These are phyloP conservation scores for Dinothrombium tinctorium DNA, from an alignment of 1,140 invertebrate species.

Conservation along the genomic window DNA sequence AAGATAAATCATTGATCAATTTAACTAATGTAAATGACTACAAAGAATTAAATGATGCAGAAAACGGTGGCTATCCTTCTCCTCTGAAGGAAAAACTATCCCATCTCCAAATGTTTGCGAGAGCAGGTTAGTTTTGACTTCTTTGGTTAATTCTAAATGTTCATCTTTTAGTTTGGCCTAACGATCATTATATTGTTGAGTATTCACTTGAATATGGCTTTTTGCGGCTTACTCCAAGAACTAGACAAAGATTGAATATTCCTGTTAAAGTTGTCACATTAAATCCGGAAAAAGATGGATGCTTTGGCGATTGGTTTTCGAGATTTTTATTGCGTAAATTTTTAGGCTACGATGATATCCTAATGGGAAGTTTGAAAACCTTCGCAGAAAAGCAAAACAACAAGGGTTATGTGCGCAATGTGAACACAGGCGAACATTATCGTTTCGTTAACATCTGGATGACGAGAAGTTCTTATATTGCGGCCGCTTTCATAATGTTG, in stretches of 20 bases:
- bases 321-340: constrained; percentile 72
- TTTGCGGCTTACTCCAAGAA: constrained; percentile 57
- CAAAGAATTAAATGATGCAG: not conserved
- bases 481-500: constrained; percentile 88
- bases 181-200: constrained; percentile 89
- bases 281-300: constrained; percentile 61
- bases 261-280: constrained; percentile 75
- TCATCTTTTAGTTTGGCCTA: constrained; percentile 35
- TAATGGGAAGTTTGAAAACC: constrained; percentile 86
- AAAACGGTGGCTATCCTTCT: constrained; percentile 11
- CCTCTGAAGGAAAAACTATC: constrained; percentile 10
- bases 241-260: constrained; percentile 59
- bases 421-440: constrained; percentile 94
- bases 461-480: constrained; percentile 67
- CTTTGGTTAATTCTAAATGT: not conserved
- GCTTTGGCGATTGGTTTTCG: constrained; percentile 78
- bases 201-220: constrained; percentile 94
- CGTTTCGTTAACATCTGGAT: constrained; percentile 94
- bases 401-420: constrained; percentile 60
- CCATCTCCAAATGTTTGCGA: constrained; percentile 11
- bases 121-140: constrained; percentile 4
- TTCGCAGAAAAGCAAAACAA: constrained; percentile 87
- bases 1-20: not conserved
- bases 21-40: not conserved
- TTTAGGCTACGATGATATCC: constrained; percentile 81